These are phyloP conservation scores for Zelleria hepariella DNA, from an alignment of 2,888 invertebrate species.

Conservation along the genomic window DNA sequence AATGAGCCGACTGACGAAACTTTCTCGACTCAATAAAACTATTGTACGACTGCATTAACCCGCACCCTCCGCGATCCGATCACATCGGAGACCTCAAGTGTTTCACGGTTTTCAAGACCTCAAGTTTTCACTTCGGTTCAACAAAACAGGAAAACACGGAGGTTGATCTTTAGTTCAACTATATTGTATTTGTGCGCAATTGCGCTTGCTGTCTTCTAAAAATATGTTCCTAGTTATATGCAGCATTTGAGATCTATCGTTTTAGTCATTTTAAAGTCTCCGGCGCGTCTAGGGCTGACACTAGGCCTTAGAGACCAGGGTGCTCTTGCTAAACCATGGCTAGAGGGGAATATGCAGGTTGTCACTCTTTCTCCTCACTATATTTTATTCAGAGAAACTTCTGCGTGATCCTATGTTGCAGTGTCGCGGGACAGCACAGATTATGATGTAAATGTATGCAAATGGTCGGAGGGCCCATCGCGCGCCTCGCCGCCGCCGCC, in stretches of 20 bases:
- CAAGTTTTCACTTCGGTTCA: no score
- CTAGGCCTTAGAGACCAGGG: no score
- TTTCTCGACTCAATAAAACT: conserved; percentile 27
- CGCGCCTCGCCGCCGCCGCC: background rate
- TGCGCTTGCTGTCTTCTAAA: no score
- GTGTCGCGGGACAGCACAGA: conserved; percentile 31
- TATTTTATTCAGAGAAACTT: background rate
- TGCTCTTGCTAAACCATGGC: no score
- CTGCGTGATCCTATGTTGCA: background rate
- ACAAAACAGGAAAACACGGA: conserved; percentile 20
- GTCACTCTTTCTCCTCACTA: no score
- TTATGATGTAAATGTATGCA: conserved; percentile 64
- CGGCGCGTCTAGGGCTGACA: no score
- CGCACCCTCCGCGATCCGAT: conserved; percentile 16
- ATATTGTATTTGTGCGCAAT: no score
- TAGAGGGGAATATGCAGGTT: no score
- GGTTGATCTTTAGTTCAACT: background rate
- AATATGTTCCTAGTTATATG: no score
- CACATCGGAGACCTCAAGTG: conserved; percentile 26
- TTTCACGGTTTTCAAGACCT: no score
- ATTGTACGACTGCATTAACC: conserved; percentile 19
- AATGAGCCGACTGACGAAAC: conserved; percentile 9
- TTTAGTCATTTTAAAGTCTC: no score
- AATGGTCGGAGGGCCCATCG: conserved; percentile 23
- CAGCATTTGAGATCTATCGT: no score